These are phyloP conservation scores for Alligator mississippiensis DNA, from an alignment of 2,113 vertebrate genomes.

Conservation along the genomic window DNA sequence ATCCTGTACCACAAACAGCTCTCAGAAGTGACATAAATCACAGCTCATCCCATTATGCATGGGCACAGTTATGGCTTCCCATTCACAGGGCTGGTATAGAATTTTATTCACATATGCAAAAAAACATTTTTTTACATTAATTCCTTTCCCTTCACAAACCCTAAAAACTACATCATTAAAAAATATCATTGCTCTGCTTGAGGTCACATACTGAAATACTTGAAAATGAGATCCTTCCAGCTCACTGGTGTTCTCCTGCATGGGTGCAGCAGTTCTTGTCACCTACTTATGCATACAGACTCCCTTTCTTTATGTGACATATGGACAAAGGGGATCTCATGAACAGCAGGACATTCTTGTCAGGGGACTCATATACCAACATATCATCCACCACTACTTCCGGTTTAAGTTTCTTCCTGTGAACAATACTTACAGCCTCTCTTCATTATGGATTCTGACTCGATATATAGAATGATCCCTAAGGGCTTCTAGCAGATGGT, in stretches of 20 bases:
- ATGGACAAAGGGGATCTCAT: not conserved
- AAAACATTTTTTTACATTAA: not conserved
- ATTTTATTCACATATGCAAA: not conserved
- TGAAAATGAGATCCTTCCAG: not conserved
- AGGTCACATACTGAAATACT: not conserved
- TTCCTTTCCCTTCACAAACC: not conserved
- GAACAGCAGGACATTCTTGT: fast-evolving
- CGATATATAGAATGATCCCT: not conserved
- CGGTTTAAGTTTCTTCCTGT: not conserved
- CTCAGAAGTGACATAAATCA: not conserved
- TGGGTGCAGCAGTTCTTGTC: not conserved
- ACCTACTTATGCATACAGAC: not conserved
- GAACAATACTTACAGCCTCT: not conserved
- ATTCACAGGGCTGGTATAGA: not conserved
- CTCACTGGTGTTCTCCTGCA: not conserved
- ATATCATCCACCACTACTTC: fast-evolving
- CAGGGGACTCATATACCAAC: not conserved
- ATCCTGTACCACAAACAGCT: not conserved
- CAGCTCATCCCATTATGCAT: not conserved
- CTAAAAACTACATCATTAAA: fast-evolving
- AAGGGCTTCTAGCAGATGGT: constrained; percentile 28
- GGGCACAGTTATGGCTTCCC: not conserved
- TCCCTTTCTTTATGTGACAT: not conserved
- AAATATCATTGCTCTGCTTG: not conserved
- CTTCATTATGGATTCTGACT: not conserved